Evolutionary conservation across 2,113 vertebrate genomes (phyloP), one percentile per base, ranked within the genome.

Genomic region (Urocitellus parryii): DNA sequence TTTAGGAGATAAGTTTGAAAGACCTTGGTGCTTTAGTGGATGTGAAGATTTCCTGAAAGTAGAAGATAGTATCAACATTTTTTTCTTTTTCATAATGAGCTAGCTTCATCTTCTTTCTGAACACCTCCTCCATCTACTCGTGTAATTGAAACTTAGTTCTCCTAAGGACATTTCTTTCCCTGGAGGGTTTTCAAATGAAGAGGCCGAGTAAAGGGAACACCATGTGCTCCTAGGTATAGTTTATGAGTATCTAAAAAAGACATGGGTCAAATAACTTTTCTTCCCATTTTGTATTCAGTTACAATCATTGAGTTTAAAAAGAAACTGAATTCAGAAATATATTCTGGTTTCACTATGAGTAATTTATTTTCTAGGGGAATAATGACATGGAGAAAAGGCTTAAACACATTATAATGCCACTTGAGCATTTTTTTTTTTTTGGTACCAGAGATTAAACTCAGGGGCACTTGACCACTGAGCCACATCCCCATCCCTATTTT

Each of bases 321-420:
- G 87, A 88, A 56, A 53, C 0, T 53, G 9, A 61, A 83, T 87
- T n/a, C 74, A 91, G 61, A 80, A 80, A 83, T 2, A 79, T 8
- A 27, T 13, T 78, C 13, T 42, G 81, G 3, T 67, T 96, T 94
- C 72, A 94, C 48, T 77, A 9, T 51, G 11, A 63, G 39, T 79
- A 42, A 74, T 63, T 51, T 51, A 25, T 82, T 92, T 94, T 58
- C 91, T 76, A 95, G 45, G 37, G 27, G 94, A 88, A 85, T 61
- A 61, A 73, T 63, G 68, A 10, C 78, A 72, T 61, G 37, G 34
- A 77, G 39, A 93, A 29, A 81, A 91, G 45, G 16, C 51, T 58
- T 17, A 89, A 25, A 53, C 2, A 93, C 6, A 85, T 95, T 84
- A 20, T 2, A 48, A 17, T 72, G 32, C 34, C 42, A 12, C 27